These are phyloP conservation scores for Steinernema feltiae DNA, from an alignment of 1,140 invertebrate species.

Conservation along the genomic window DNA sequence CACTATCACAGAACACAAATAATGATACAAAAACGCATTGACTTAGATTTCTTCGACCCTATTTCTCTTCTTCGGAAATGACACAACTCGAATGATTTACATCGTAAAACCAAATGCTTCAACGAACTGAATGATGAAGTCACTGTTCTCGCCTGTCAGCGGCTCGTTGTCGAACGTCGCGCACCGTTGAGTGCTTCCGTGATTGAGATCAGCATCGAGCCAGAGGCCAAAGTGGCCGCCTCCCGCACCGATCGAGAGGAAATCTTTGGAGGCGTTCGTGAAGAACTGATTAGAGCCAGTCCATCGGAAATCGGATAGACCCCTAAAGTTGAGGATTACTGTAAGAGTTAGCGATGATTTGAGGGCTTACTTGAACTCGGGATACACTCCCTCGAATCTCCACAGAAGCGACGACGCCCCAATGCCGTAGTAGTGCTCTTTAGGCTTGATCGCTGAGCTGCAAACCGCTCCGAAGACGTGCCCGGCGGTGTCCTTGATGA, in stretches of 20 bases:
- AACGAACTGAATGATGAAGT: slow-evolving; percentile 74
- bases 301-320: slow-evolving; percentile 83
- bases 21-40: background rate
- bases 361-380: background rate
- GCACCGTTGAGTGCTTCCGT: slow-evolving; percentile 85
- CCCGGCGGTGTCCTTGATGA: slow-evolving; percentile 15
- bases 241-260: slow-evolving; percentile 86
- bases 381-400: slow-evolving; percentile 65
- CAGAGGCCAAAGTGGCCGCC: slow-evolving; percentile 91
- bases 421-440: slow-evolving; percentile 93
- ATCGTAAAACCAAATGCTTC: slow-evolving; percentile 56
- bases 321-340: background rate
- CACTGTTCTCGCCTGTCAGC: slow-evolving; percentile 74
- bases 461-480: slow-evolving; percentile 90
- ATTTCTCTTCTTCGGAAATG: background rate
- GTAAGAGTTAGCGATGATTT: background rate
- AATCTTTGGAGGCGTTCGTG: slow-evolving; percentile 88
- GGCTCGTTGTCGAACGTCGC: slow-evolving; percentile 91
- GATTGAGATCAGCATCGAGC: slow-evolving; percentile 91
- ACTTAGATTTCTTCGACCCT: background rate
- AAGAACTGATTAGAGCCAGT: slow-evolving; percentile 94
- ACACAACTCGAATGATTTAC: slow-evolving; percentile 19
- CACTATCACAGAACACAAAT: background rate
- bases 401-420: slow-evolving; percentile 88
- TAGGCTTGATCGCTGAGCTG: slow-evolving; percentile 77